Evolutionary conservation across 2,888 invertebrate genomes (phyloP).

Genomic region (Leptopilina drosophilae): DNA sequence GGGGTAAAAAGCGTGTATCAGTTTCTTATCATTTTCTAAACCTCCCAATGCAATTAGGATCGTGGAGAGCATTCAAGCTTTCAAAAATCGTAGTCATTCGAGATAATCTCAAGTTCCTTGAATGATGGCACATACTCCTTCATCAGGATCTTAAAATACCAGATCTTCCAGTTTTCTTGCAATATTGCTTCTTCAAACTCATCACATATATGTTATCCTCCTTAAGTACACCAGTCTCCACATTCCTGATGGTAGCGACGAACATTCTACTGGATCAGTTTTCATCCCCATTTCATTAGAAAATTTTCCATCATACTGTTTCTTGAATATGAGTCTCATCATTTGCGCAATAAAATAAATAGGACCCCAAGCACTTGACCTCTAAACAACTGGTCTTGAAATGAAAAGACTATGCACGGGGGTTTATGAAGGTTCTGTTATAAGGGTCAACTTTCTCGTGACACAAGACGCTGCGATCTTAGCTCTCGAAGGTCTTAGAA

Average conservation of each 20-base stretch:
- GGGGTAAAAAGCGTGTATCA: too few relatives aligned
- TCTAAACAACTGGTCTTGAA: conserved; percentile 5
- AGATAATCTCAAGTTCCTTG: background rate
- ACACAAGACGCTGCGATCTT: conserved; percentile 5
- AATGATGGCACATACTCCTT: conserved; percentile 6
- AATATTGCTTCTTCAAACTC: conserved; percentile 26
- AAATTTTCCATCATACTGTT: too few relatives aligned
- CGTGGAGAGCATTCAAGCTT: too few relatives aligned
- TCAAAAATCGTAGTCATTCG: background rate
- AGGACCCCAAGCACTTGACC: background rate
- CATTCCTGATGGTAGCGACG: conserved; percentile 19
- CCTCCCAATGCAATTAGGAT: too few relatives aligned
- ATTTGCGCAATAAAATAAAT: too few relatives aligned
- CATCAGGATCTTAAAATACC: conserved; percentile 5
- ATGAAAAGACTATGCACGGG: background rate
- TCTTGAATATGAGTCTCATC: too few relatives aligned
- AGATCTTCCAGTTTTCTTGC: conserved; percentile 35
- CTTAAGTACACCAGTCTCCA: conserved; percentile 19
- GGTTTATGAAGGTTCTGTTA: conserved; percentile 28
- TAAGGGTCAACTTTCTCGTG: conserved; percentile 31
- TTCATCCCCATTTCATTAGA: background rate
- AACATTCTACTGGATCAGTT: conserved; percentile 33
- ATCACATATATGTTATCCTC: conserved; percentile 21
- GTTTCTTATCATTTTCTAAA: too few relatives aligned
- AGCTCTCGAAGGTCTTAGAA: background rate